phyloP scores from a whole-genome alignment of 2,113 vertebrate species.

The Leuciscus idus region DNA sequence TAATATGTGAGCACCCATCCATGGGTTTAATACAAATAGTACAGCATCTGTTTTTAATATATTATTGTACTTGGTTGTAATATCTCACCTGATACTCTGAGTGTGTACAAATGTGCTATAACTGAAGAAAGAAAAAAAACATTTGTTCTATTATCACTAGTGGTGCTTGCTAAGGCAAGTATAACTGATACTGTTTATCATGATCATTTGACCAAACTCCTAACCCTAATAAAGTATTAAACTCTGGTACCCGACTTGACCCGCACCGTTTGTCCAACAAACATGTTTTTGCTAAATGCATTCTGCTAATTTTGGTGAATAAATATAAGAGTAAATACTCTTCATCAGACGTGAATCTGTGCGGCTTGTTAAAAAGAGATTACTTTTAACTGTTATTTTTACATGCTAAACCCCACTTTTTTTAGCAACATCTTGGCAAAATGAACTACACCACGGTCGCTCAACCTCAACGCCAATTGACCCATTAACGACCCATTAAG shows the following conservation, averaged over 20 bases:
- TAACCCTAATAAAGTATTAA: background rate
- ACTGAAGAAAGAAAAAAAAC: background rate
- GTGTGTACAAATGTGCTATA: background rate
- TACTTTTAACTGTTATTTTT: background rate
- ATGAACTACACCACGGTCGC: too few species aligned
- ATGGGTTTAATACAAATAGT: background rate
- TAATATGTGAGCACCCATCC: background rate
- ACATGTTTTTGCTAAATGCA: background rate
- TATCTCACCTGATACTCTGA: background rate
- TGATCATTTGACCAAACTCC: background rate
- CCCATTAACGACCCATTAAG: too few species aligned
- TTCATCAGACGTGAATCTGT: background rate
- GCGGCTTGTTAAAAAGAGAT: background rate
- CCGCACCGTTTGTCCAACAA: background rate
- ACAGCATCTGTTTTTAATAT: conserved; percentile 7
- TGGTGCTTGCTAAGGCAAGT: background rate
- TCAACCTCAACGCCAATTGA: too few species aligned
- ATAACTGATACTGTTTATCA: background rate
- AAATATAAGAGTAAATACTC: background rate
- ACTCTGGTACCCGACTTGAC: background rate
- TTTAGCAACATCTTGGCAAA: background rate
- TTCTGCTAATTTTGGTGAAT: background rate
- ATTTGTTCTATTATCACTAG: background rate
- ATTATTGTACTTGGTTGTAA: background rate
- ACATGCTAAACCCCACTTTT: background rate